These are phyloP conservation scores for Zoroaster sp. DNA, from an alignment of 53 echinoderm and acorn worm species.

Conservation along the genomic window DNA sequence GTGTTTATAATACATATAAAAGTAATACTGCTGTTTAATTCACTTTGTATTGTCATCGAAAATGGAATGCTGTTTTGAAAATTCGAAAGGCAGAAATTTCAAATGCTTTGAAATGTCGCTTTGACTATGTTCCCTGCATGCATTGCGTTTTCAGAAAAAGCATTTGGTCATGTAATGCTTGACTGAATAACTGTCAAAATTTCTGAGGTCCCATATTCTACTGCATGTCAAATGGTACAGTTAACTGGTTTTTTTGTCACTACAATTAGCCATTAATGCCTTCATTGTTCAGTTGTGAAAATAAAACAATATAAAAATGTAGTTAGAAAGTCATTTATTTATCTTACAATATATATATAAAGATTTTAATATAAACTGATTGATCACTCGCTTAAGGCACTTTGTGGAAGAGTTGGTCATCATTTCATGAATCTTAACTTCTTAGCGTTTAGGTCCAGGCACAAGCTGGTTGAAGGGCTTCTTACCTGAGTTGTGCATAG, in stretches of 20 bases:
- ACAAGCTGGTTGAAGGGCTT: conserved; percentile 42
- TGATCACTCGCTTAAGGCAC: conserved; percentile 36
- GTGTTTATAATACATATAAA: not conserved
- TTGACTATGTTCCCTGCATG: too few species aligned
- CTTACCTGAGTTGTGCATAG: conserved; percentile 31
- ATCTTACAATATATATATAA: conserved; percentile 29
- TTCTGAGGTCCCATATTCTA: not conserved
- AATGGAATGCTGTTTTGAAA: not conserved
- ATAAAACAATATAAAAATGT: conserved; percentile 31
- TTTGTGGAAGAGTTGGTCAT: conserved; percentile 34
- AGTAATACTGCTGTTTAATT: not conserved
- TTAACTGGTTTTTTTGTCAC: not conserved
- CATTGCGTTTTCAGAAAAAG: too few species aligned
- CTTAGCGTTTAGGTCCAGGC: conserved; percentile 33
- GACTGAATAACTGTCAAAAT: not conserved
- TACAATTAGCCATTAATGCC: not conserved
- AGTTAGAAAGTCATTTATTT: conserved; percentile 17
- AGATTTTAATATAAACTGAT: not conserved
- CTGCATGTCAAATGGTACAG: not conserved
- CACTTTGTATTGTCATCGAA: not conserved
- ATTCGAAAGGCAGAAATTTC: not conserved
- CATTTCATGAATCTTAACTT: not conserved
- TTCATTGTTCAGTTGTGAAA: conserved; percentile 14
- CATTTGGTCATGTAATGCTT: too few species aligned
- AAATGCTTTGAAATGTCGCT: too few species aligned